Evolutionary conservation across 92 coral and sea anemone species (phyloP).

Genomic region (Diadumene lineata): DNA sequence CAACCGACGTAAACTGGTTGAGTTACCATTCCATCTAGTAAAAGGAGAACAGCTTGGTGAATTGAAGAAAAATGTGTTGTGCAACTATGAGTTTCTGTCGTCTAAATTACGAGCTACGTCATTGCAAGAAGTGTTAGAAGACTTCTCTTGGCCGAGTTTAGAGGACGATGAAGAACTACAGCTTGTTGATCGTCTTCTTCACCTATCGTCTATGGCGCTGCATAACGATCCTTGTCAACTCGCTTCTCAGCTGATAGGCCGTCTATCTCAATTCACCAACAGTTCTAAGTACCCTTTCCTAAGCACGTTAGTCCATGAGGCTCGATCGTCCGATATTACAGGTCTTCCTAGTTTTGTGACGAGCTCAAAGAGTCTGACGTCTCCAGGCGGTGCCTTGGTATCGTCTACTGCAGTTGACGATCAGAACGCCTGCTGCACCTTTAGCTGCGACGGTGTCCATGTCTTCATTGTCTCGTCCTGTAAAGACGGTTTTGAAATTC

Average conservation of each 20-base stretch:
- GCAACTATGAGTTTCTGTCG: conserved; percentile 56
- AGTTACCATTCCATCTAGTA: conserved; percentile 61
- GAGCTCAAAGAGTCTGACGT: conserved; percentile 54
- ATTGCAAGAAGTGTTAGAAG: conserved; percentile 49
- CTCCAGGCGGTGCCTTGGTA: conserved; percentile 67
- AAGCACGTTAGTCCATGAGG: conserved; percentile 43
- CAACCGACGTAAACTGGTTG: conserved; percentile 59
- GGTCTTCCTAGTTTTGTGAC: conserved; percentile 59
- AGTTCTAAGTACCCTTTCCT: conserved; percentile 40
- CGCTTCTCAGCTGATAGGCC: conserved; percentile 57
- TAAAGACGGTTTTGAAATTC: conserved; percentile 51
- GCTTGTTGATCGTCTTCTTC: conserved; percentile 33
- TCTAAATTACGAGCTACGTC: conserved; percentile 61
- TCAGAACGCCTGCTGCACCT: conserved; percentile 54
- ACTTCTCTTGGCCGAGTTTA: conserved; percentile 47
- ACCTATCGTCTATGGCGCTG: conserved; percentile 59
- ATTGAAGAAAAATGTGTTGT: conserved; percentile 49
- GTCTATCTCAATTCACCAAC: conserved; percentile 25
- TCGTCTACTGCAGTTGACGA: conserved; percentile 56
- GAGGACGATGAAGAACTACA: conserved; percentile 55
- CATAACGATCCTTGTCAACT: conserved; percentile 56
- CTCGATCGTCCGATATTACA: conserved; percentile 36
- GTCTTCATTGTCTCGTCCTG: conserved; percentile 38
- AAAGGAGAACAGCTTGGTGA: conserved; percentile 34
- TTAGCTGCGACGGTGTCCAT: conserved; percentile 48